Evolutionary conservation across 2,888 invertebrate genomes (phyloP).

Genomic region (Apamea crenata): DNA sequence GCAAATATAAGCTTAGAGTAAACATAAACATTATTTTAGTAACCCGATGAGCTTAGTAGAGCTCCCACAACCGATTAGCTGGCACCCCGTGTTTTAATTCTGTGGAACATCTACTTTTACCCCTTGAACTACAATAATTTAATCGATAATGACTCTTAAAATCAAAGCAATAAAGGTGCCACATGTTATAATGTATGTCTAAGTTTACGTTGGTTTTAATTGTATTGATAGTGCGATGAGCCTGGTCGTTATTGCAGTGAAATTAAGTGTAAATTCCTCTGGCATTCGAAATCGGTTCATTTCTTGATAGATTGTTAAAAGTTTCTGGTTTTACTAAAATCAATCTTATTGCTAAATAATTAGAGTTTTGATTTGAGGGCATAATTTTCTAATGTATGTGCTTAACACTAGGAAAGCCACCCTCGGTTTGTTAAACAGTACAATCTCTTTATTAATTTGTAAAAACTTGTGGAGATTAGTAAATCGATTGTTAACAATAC

Average conservation of each 20-base stretch:
- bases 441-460: constrained; percentile 75
- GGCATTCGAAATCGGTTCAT: constrained; percentile 17
- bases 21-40: constrained; percentile 90
- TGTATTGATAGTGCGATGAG: constrained; percentile 13
- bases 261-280: constrained; percentile 36
- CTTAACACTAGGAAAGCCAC: constrained; percentile 57
- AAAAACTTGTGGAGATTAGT: constrained; percentile 70
- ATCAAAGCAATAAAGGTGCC: neutral
- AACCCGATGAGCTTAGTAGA: constrained; percentile 87
- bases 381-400: constrained; percentile 7
- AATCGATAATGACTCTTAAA: constrained; percentile 11
- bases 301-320: constrained; percentile 10
- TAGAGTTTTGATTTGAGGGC: constrained; percentile 20
- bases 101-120: neutral
- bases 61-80: constrained; percentile 85
- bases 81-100: constrained; percentile 71
- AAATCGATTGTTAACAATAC: constrained; percentile 59
- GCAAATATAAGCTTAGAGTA: constrained; percentile 81
- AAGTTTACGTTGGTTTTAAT: constrained; percentile 33
- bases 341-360: neutral
- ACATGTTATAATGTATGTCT: neutral
- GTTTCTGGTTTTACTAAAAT: neutral
- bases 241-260: constrained; percentile 20
- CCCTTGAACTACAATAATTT: neutral
- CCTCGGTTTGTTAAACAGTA: constrained; percentile 50